Evolutionary conservation across 2,888 invertebrate species (phyloP), one percentile per base, ranked within the genome.

Genomic region (Globia sparganii): DNA sequence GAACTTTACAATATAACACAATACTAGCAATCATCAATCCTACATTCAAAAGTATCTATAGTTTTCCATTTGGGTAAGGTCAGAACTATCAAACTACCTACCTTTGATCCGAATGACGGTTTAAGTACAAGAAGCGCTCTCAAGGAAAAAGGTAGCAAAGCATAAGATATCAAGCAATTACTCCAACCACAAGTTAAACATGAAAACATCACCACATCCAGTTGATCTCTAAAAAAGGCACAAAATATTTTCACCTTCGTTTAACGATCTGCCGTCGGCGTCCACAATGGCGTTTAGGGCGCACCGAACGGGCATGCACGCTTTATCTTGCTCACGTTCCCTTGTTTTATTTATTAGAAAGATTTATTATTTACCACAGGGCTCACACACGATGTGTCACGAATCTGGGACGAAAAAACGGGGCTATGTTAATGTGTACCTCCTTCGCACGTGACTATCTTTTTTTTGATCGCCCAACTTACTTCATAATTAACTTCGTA

Each of bases 341-440:
- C 94, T 94, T 96, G 95, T 96, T 96, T 96, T 96, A 96, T 96
- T 96, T 96, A 96, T 96, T 96, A 96, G 96, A 96, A 95, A 95
- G 95, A 96, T 96, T 96, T 96, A 96, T 96, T 96, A 96, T 96
- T 96, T 96, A 96, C 96, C 94, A 91, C 93, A 91, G 90, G 91
- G 95, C 96, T 93, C 96, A 93, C 96, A 96, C 96, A 96, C 96
- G 96, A 93, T 91, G 96, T 94, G 95, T 96, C 96, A 96, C 96
- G 96, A 96, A 95, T 94, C 91, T 94, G 94, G 93, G 90, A 94
- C 89, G 90, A 90, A 95, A 95, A 95, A 96, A 95, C 93, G 88
- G 91, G 94, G 93, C 92, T 95, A 96, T 96, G 96, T 92, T 96
- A 96, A 96, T 96, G 94, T 91, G 91, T 90, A 91, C 90, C 89